Evolutionary conservation across 2,888 invertebrate species (phyloP), one percentile per base, ranked within the genome.

Genomic region (Allacma fusca): DNA sequence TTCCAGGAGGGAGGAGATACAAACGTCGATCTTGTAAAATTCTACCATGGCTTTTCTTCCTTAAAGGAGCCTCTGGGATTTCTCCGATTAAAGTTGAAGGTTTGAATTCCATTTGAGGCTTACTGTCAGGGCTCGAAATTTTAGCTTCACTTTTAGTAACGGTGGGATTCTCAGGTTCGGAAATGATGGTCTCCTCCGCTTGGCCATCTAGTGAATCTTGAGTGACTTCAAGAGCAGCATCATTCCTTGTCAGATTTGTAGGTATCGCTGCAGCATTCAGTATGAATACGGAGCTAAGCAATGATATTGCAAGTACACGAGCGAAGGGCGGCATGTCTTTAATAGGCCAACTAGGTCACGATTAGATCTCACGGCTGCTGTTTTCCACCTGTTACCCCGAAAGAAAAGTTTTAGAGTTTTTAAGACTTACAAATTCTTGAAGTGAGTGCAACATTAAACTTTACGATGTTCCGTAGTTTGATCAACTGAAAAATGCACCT

Each of bases 1-100:
- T 62, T 19, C 73, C 62, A 13, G 59, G 73, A 34, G 59, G 62
- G 43, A 16, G 13, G 1, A 59, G n/a, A 4, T 34, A 34, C 21
- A 26, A 23, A 12, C 34, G 59, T 73, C 73, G 16, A 16, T 34
- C 24, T 23, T 62, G 59, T 40, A 73, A 62, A 23, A 73, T 73
- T 40, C 73, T 59, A 5, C 57, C 59, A 40, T 40, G 5, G 13
- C 13, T 40, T n/a, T 59, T 59, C 59, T 13, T 13, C 19, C 23
- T 19, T 59, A n/a, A n/a, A 59, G 5, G 5, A 21, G 12, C n/a
- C 19, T 7, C 59, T 23, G 5, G n/a, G n/a, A 59, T n/a, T 59
- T 7, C n/a, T 23, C 19, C 5, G n/a, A 13, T 7, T 23, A 21
- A 19, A 7, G 19, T 7, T 7, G 59, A 59, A 7, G 59, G 59